Evolutionary conservation across 2,797 vertebrate species (phyloP), one percentile per base, ranked within the genome.

Genomic region (Onychomys arenicola): DNA sequence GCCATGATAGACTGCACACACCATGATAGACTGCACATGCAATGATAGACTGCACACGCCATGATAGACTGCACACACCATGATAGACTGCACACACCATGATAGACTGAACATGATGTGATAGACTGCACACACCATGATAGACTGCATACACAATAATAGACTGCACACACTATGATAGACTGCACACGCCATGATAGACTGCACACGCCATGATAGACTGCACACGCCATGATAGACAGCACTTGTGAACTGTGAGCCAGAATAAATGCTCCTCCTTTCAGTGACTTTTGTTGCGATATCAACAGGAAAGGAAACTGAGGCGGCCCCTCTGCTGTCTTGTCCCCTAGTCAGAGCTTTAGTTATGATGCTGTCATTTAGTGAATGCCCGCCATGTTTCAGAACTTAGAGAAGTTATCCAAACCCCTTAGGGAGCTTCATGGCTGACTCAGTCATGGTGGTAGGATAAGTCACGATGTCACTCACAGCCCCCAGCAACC

Each of bases 201-300:
- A 13, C 32, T 67, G 17, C 17, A 19, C 16, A 69, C 0, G 3
- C 2, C 2, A 0, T n/a, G 32, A 69, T n/a, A 19, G 14, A 0
- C 32, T 16, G 65, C 65, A 16, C 13, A 34, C 0, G 6, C 6
- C 0, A 5, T 67, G 65, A 67, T 34, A 34, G 65, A 2, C 71
- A 25, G 23, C 4, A 23, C 23, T 43, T 13, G 12, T 57, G 49
- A 55, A 55, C 14, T 80, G 4, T 46, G 29, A 84, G 16, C 29
- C 29, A 12, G 9, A 34, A 46, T 77, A 32, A 77, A 77, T 27
- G 16, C 43, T 77, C 21, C 43, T 19, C 27, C 43, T 77, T 77
- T 77, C 10, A 23, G 43, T 34, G 49, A 29, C 43, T 67, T 49
- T 34, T 46, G 29, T 85, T 10, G 8, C 40, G 19, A 12, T 49